Percentiles rank a stretch among this genome's conserved stretches.
Evolutionary conservation across 2,797 vertebrate species (phyloP).

Genomic region (Streptopelia turtur): DNA sequence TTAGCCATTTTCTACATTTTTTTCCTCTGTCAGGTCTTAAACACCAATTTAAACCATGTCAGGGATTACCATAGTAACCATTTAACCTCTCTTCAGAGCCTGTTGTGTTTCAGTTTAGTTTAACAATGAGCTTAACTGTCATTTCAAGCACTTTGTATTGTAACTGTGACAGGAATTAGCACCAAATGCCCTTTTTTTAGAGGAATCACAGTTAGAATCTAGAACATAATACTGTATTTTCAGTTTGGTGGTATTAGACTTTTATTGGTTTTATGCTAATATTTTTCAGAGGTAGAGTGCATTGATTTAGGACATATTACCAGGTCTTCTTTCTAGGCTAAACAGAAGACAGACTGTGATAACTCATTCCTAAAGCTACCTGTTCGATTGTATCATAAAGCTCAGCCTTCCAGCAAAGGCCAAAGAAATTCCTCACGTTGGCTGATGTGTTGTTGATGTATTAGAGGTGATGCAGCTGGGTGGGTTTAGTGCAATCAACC

Average conservation of each 20-base stretch:
- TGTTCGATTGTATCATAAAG: not conserved
- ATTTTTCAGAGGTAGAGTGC: not conserved
- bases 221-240: not conserved
- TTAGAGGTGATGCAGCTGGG: not conserved
- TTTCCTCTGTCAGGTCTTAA: conserved; percentile 26
- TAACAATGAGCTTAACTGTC: conserved; percentile 23
- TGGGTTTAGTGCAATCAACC: not conserved
- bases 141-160: conserved; percentile 41
- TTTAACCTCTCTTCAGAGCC: conserved; percentile 55
- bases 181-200: conserved; percentile 9
- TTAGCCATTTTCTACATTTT: conserved; percentile 33
- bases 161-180: conserved; percentile 15
- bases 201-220: not conserved
- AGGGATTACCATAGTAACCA: conserved; percentile 68
- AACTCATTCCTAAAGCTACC: not conserved
- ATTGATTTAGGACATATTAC: not conserved
- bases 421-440: not conserved
- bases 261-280: not conserved
- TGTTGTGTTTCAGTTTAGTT: conserved; percentile 58
- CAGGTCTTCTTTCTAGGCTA: not conserved
- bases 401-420: not conserved
- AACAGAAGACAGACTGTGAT: not conserved
- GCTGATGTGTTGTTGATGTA: not conserved
- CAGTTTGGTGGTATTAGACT: not conserved
- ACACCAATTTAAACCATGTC: conserved; percentile 43